Base-by-base conservation (phyloP, 2,113 vertebrate genomes). In the Eubucco bourcierii region DNA sequence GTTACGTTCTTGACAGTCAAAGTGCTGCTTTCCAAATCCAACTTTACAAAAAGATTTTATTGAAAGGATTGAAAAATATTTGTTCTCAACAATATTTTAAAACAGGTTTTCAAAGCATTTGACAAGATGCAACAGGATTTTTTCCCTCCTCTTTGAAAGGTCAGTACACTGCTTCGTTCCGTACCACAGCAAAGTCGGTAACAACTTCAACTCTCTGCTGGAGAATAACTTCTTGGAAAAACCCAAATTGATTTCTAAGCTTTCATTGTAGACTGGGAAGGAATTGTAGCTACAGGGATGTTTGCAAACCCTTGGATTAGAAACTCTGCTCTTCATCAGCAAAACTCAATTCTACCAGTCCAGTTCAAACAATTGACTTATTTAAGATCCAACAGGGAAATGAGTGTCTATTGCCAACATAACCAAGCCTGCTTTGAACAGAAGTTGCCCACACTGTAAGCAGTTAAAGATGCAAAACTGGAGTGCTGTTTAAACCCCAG, bases 1-100 rank as follows among this genome's bases (percentile, higher is more conserved):
- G 79, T 56, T 15, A 47, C 12, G 3, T 21, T n/a, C 81, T 31
- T 34, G n/a, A 55, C 52, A 84, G 18, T 58, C 81, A 88, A 80
- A 95, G 92, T 50, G 55, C 33, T 44, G n/a, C 33, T 28, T 4
- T 5, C 71, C 27, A 64, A 94, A 77, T 84, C 41, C 88, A 93
- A 53, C 72, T 77, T 94, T 95, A 91, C 88, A 95, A 96, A 98
- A 97, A 96, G 71, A 68, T 84, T 98, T 98, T 98, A 98, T 98
- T 98, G 97, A 98, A 98, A 98, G 96, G 82, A 97, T 98, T 97
- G 97, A 97, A 98, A 98, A 97, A 97, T 95, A 96, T 33, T 90
- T 67, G 96, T 96, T 97, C 97, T 97, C 96, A 97, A 95, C 93
- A 97, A 91, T 95, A 95, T 96, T 96, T 96, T 96, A 97, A 96